Percentiles rank a stretch among this genome's conserved stretches.
These are phyloP conservation scores for Neomonachus schauinslandi DNA, from an alignment of 2,113 vertebrate genomes.

Conservation along the genomic window DNA sequence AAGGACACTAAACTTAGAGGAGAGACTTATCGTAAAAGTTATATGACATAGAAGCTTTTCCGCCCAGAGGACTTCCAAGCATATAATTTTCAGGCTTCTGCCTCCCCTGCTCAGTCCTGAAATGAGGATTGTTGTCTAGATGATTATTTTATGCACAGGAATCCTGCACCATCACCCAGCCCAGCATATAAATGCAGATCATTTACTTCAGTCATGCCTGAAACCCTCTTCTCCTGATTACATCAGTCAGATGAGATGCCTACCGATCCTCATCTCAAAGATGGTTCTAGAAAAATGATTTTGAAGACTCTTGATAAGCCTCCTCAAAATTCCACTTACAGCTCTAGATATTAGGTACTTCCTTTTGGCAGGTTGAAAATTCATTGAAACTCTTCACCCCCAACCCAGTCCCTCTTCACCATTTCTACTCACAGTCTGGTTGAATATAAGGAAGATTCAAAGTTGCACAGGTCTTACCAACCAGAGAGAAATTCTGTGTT, in stretches of 20 bases:
- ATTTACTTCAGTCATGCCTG: background rate
- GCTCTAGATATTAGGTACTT: background rate
- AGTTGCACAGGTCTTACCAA: background rate
- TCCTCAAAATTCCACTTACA: background rate
- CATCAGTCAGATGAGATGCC: background rate
- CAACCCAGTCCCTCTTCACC: background rate
- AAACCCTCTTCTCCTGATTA: background rate
- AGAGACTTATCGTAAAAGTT: background rate
- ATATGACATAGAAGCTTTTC: background rate
- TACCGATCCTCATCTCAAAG: background rate
- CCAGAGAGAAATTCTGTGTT: background rate
- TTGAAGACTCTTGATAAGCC: conserved; percentile 36
- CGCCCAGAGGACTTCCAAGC: background rate
- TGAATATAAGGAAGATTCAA: background rate
- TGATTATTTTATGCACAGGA: background rate
- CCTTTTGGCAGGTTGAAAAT: background rate
- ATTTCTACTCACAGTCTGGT: background rate
- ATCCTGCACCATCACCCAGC: background rate
- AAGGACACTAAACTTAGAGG: background rate
- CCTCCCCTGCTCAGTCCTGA: background rate
- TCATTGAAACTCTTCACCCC: background rate
- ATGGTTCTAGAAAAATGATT: background rate
- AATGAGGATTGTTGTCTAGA: background rate
- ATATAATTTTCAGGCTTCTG: background rate
- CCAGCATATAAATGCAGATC: background rate